A percentile compares a stretch with the other conserved stretches of the same genome.
Evolutionary conservation across 1,140 invertebrate species (phyloP).

Genomic region (Periplaneta americana): DNA sequence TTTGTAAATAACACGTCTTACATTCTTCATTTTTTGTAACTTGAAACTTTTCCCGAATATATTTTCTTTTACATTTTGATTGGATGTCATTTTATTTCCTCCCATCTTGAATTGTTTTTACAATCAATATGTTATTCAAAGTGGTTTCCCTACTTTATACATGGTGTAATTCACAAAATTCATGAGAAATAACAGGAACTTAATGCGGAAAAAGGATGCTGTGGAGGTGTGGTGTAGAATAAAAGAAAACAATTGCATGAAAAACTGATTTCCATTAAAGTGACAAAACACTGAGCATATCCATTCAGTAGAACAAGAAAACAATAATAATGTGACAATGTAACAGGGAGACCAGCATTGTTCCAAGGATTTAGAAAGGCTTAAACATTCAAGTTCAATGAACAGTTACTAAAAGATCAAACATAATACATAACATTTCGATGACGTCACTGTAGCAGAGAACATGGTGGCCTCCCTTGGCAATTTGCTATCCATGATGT

Average conservation of each 20-base stretch:
- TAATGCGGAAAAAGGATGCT: background rate
- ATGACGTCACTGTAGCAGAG: slow-evolving; percentile 18
- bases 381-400: slow-evolving; percentile 23
- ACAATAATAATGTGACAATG: slow-evolving; percentile 23
- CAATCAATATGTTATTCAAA: background rate
- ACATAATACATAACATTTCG: slow-evolving; percentile 17
- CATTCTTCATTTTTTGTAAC: too few relatives aligned
- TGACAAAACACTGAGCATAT: slow-evolving; percentile 33
- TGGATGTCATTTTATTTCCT: background rate
- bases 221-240: background rate
- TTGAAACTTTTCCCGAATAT: too few relatives aligned
- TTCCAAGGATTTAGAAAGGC: slow-evolving; percentile 23
- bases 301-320: slow-evolving; percentile 30
- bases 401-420: slow-evolving; percentile 24
- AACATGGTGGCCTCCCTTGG: slow-evolving; percentile 22
- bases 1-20: too few relatives aligned
- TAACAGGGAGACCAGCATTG: slow-evolving; percentile 21
- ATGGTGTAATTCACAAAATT: background rate
- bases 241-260: slow-evolving; percentile 22
- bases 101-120: background rate
- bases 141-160: background rate
- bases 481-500: slow-evolving; percentile 19
- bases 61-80: background rate
- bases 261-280: slow-evolving; percentile 31
- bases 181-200: background rate